A percentile compares a stretch with the other conserved stretches of the same genome.
phyloP scores from a whole-genome alignment of 2,113 vertebrate genomes.

The Vanacampus margaritifer region DNA sequence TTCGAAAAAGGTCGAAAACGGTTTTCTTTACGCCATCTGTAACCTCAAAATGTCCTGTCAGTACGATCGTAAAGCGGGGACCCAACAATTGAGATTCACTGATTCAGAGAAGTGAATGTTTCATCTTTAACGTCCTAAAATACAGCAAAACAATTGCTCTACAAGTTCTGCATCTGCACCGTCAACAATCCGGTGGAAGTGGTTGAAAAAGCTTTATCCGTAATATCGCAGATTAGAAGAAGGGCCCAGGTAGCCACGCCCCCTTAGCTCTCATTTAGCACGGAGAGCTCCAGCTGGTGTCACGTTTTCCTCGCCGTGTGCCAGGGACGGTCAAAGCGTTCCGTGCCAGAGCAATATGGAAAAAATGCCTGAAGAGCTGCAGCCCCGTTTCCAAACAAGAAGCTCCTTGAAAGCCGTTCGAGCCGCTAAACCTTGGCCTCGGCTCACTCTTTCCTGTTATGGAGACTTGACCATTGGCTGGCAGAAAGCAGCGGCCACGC shows the following conservation, averaged over 20 bases:
- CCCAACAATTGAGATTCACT: too few species aligned
- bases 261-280: conserved; percentile 34
- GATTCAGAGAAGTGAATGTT: too few species aligned
- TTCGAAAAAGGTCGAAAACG: too few species aligned
- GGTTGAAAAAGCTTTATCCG: background rate
- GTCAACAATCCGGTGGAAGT: background rate
- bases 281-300: conserved; percentile 56
- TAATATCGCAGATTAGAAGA: background rate
- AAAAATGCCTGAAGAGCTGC: conserved; percentile 63
- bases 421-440: conserved; percentile 67
- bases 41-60: too few species aligned
- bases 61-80: too few species aligned
- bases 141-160: background rate
- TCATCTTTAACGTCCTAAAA: too few species aligned
- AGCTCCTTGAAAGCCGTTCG: conserved; percentile 60
- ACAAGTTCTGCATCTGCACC: background rate
- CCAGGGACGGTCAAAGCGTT: conserved; percentile 66
- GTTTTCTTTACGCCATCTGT: too few species aligned
- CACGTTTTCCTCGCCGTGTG: conserved; percentile 67
- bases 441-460: conserved; percentile 68
- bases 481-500: too few species aligned
- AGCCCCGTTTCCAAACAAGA: conserved; percentile 67
- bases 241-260: conserved; percentile 18
- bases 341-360: conserved; percentile 60
- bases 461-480: conserved; percentile 39